Conservation (phyloP, 2,113 vertebrate species). For the Neopipo cinnamomea region DNA sequence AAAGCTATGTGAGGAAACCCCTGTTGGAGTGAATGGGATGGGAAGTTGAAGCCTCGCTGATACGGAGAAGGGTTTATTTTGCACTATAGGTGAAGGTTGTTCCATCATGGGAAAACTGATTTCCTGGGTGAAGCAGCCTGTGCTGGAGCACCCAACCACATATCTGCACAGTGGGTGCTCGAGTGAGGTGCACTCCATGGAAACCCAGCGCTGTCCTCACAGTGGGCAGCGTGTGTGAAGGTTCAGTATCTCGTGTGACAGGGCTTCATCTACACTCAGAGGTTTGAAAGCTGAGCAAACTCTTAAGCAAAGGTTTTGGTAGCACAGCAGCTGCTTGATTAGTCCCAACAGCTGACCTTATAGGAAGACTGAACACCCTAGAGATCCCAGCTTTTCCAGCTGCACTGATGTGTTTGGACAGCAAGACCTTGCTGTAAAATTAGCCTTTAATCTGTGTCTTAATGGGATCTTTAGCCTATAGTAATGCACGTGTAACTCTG, state of each 20-base stretch:
- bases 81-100: neutral
- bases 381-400: constrained; percentile 41
- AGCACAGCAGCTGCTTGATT: constrained; percentile 8
- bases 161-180: neutral
- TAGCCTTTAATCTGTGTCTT: constrained; percentile 27
- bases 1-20: neutral
- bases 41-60: neutral
- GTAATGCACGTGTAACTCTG: neutral
- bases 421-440: constrained; percentile 22
- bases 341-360: neutral
- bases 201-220: neutral
- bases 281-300: neutral
- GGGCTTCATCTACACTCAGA: neutral
- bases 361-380: neutral
- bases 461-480: neutral
- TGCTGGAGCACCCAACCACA: neutral
- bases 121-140: constrained; percentile 8
- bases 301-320: neutral
- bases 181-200: neutral
- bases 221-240: neutral
- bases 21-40: neutral
- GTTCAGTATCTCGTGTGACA: neutral
- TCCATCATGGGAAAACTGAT: neutral
- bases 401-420: constrained; percentile 32
- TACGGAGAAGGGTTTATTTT: constrained; percentile 1